These are phyloP conservation scores for Rhabdomys pumilio DNA, from an alignment of 2,797 vertebrate species.

Conservation along the genomic window DNA sequence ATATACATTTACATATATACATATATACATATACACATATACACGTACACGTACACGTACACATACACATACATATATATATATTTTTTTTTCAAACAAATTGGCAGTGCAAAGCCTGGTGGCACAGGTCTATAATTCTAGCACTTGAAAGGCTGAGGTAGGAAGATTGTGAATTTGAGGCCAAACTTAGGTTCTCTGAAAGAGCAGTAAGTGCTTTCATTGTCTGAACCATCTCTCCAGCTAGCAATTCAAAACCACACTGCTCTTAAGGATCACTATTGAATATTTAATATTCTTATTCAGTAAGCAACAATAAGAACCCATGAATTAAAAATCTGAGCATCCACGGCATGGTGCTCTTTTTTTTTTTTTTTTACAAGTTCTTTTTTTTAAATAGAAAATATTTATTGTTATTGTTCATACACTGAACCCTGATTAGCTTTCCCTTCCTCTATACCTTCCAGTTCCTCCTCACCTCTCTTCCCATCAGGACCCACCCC, in stretches of 20 bases:
- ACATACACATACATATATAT: too few relatives aligned
- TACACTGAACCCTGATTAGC: neutral
- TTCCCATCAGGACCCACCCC: neutral
- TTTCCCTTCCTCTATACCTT: neutral
- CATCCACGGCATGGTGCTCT: neutral
- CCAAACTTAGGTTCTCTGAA: neutral
- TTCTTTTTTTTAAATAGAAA: neutral
- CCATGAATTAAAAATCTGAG: neutral
- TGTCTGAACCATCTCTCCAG: neutral
- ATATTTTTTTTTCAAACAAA: neutral
- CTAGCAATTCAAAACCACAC: neutral
- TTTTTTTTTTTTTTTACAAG: neutral
- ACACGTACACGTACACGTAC: too few relatives aligned
- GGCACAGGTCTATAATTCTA: neutral
- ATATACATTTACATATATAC: too few relatives aligned
- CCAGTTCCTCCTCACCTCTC: neutral
- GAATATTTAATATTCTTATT: neutral
- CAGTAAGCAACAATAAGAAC: constrained; percentile 32
- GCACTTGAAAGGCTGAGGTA: neutral
- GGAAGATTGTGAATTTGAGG: neutral
- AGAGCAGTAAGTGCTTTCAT: neutral
- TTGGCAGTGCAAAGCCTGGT: neutral
- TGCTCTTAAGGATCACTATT: neutral
- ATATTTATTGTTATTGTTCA: neutral
- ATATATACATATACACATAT: too few relatives aligned